These are phyloP conservation scores for Triops longicaudatus DNA, from an alignment of 1,140 invertebrate genomes.

Conservation along the genomic window DNA sequence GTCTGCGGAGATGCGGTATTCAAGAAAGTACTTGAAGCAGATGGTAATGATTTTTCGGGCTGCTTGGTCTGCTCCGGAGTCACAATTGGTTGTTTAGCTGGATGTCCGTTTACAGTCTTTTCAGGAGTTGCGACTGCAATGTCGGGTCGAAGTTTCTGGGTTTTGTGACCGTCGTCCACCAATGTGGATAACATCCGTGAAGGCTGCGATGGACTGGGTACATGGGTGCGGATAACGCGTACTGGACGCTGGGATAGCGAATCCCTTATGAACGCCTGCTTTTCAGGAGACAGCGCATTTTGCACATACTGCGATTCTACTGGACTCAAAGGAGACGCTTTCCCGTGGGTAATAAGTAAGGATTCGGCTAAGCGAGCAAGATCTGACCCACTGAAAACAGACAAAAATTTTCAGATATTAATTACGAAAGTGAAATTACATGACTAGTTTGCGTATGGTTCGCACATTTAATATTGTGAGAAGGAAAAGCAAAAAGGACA, in stretches of 20 bases:
- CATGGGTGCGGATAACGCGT: constrained; percentile 17
- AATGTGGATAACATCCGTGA: constrained; percentile 24
- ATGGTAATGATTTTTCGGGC: neutral
- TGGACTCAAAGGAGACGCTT: neutral
- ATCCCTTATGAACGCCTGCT: constrained; percentile 22
- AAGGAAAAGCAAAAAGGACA: too few species aligned
- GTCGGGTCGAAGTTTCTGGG: neutral
- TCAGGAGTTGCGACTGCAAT: neutral
- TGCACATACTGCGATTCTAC: neutral
- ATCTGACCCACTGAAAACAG: constrained; percentile 15
- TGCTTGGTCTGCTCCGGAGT: neutral
- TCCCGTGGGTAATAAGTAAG: neutral
- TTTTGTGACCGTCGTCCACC: neutral
- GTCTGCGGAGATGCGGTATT: neutral
- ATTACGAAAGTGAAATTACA: too few species aligned
- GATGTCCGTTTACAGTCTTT: neutral
- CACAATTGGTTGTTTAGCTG: neutral
- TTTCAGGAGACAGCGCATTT: constrained; percentile 21
- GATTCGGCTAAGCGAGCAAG: constrained; percentile 25
- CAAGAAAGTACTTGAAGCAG: neutral
- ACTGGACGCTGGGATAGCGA: constrained; percentile 21
- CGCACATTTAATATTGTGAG: too few species aligned
- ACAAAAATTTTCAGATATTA: too few species aligned
- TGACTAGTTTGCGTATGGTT: too few species aligned
- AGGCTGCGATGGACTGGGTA: constrained; percentile 18